Conservation (phyloP, 2,113 vertebrate genomes). For the Hippocampus guttulatus region DNA sequence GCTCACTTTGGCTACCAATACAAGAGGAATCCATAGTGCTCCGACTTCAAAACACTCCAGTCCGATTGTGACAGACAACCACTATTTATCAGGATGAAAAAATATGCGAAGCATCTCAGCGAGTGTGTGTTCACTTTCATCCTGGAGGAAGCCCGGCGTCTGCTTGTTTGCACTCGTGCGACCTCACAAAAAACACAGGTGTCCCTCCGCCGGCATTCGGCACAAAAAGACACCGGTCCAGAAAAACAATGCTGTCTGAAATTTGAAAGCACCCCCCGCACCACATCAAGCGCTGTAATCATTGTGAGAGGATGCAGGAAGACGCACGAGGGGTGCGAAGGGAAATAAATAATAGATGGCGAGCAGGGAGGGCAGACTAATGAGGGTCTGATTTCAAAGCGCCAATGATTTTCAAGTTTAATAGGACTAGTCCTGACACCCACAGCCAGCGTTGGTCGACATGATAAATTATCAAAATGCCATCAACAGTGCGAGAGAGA, state of each 20-base stretch:
- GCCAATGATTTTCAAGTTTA: slow-evolving; percentile 1
- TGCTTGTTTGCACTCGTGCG: background rate
- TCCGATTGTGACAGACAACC: background rate
- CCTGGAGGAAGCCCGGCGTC: background rate
- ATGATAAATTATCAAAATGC: background rate
- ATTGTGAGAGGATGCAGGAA: slow-evolving; percentile 1
- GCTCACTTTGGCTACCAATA: slow-evolving; percentile 30
- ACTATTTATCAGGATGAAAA: background rate
- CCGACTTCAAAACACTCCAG: slow-evolving; percentile 10
- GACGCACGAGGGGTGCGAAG: background rate
- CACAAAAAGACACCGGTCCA: background rate
- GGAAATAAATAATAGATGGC: slow-evolving; percentile 36
- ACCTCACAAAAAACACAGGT: background rate
- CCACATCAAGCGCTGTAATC: slow-evolving; percentile 11
- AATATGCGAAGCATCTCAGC: background rate
- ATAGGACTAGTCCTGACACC: slow-evolving; percentile 4
- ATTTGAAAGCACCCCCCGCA: slow-evolving; percentile 29
- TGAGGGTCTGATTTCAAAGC: slow-evolving; percentile 22
- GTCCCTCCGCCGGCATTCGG: background rate
- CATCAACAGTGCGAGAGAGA: background rate
- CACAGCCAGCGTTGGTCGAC: background rate
- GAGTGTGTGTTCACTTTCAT: background rate
- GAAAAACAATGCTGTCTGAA: slow-evolving; percentile 1
- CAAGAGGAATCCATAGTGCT: slow-evolving; percentile 33
- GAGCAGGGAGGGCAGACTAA: slow-evolving; percentile 21